Base-by-base conservation (phyloP, 2,888 invertebrate genomes). In the Tipula lateralis region DNA sequence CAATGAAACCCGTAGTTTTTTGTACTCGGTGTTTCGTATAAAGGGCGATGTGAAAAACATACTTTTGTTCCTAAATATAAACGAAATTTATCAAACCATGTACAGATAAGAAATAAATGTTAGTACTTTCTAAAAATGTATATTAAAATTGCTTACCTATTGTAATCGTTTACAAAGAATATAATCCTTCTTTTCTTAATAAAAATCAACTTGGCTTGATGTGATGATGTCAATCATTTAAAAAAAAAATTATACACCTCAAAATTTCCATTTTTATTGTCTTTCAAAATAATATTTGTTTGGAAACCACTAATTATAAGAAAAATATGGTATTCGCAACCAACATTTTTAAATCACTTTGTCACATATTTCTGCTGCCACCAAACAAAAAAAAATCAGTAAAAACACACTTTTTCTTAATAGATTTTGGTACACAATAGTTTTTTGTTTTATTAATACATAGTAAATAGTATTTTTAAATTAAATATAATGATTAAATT, bases 401-500 rank as follows among this genome's bases (percentile, higher is more conserved):
- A 66, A 66, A 66, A 66, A 24, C 66, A 66, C 66, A 66, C 66
- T 50, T 24, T 66, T 7, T 66, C 24, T 66, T 24, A 24, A 66
- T 24, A 66, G 66, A 66, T 66, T 66, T 66, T 66, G 66, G 66
- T 66, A 66, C 66, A 66, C 66, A 66, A 24, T 66, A 24, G 66
- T 66, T 44, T 44, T 16, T 66, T 66, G 24, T 66, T 66, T 66
- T 66, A 66, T 66, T 66, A 66, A 66, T n/a, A n/a, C n/a, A n/a
- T 66, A 66, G 66, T 66, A 66, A 66, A 44, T 44, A 44, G 39
- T 44, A 44, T 44, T 44, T 50, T 50, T 50, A 50, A 66, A 66
- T 66, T 66, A 66, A 66, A 66, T 24, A 66, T 66, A 66, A 66
- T 24, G 66, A 66, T 66, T 66, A 66, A 66, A 66, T 66, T 66